A percentile compares a stretch with the other conserved stretches of the same genome.
phyloP scores from a whole-genome alignment of 2,888 invertebrate genomes.

The Microplitis deprimator region DNA sequence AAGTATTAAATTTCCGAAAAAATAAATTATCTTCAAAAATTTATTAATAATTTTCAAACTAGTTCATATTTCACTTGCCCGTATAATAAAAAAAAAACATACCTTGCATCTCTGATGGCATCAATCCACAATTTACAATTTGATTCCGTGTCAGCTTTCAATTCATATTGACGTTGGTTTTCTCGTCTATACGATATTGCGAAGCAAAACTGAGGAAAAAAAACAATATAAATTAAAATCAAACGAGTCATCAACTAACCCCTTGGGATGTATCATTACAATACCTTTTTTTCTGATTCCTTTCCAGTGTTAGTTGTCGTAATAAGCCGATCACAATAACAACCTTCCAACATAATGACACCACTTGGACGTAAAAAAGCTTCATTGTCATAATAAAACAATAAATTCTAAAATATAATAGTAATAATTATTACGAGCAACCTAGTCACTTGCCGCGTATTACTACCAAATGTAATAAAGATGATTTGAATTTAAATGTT shows the following conservation, averaged over 20 bases:
- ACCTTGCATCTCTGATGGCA: slow-evolving; percentile 91
- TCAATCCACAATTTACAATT: slow-evolving; percentile 94
- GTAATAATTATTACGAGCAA: slow-evolving; percentile 3
- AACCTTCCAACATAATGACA: slow-evolving; percentile 88
- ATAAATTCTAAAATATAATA: slow-evolving; percentile 80
- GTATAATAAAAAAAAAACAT: neutral
- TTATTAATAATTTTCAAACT: too few species aligned
- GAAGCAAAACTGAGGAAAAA: slow-evolving; percentile 84
- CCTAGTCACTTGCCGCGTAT: too few species aligned
- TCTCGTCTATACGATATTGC: slow-evolving; percentile 89
- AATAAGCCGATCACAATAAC: slow-evolving; percentile 87
- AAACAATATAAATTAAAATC: neutral
- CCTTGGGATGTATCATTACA: neutral
- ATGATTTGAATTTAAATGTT: neutral
- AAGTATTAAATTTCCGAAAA: too few species aligned
- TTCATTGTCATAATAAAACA: slow-evolving; percentile 93
- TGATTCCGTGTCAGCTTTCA: slow-evolving; percentile 86
- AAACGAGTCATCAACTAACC: too few species aligned
- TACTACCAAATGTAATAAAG: too few species aligned
- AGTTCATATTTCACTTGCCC: too few species aligned
- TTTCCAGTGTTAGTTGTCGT: slow-evolving; percentile 63
- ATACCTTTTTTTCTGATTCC: slow-evolving; percentile 72
- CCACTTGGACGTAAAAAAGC: slow-evolving; percentile 85
- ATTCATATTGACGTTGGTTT: slow-evolving; percentile 89
- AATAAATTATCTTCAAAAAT: too few species aligned